Evolutionary conservation across 2,797 vertebrate species (phyloP).

Genomic region (Buphagus erythrorhynchus): DNA sequence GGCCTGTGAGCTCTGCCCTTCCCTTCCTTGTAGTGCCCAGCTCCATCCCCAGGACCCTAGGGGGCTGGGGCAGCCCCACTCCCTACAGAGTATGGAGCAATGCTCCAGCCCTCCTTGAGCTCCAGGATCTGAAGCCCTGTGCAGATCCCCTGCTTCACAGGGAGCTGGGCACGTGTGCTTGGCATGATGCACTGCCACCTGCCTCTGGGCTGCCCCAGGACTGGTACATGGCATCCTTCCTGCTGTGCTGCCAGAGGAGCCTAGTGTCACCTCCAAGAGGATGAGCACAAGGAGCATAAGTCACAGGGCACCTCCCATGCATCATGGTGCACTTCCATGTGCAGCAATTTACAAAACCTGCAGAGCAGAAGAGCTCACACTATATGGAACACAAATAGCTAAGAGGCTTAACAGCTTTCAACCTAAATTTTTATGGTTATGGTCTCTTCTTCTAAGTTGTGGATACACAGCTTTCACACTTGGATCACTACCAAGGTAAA

Average conservation of each 20-base stretch:
- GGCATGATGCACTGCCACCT: background rate
- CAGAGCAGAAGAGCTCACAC: background rate
- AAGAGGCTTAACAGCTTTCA: background rate
- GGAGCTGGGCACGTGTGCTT: rapidly evolving
- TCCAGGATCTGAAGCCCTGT: background rate
- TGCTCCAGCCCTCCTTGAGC: background rate
- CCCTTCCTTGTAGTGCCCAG: background rate
- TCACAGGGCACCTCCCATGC: background rate
- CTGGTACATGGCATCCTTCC: background rate
- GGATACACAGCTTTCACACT: background rate
- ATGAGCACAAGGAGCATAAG: background rate
- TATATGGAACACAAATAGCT: background rate
- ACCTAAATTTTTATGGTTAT: background rate
- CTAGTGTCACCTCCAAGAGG: background rate
- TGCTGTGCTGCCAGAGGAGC: background rate
- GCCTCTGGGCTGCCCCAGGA: no score
- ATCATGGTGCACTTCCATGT: rapidly evolving
- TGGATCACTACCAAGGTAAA: background rate
- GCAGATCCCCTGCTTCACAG: rapidly evolving
- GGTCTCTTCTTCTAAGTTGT: background rate
- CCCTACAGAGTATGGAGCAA: background rate
- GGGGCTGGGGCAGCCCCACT: background rate
- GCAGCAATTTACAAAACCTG: background rate
- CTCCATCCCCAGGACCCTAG: no score
- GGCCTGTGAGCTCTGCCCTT: background rate